Conservation (phyloP, 2,113 vertebrate species). For the Hepsetus odoe region DNA sequence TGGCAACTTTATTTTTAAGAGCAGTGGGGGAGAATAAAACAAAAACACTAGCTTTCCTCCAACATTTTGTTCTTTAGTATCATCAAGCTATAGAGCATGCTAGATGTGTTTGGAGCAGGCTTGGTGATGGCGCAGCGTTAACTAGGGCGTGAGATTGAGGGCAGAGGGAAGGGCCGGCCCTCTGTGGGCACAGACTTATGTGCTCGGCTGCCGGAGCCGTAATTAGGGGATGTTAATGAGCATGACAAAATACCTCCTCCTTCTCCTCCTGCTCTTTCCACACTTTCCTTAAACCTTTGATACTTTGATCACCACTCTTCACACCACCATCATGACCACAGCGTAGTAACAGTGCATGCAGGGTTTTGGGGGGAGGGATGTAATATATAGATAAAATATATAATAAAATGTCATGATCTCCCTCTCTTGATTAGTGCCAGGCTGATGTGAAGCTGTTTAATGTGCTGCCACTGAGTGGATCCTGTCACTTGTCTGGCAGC, state of each 20-base stretch:
- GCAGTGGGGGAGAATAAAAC: not conserved
- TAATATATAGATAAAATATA: too few species aligned
- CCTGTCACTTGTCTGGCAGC: constrained; percentile 44
- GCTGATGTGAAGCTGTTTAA: constrained; percentile 30
- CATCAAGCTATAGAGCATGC: not conserved
- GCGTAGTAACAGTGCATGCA: constrained; percentile 15
- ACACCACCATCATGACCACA: constrained; percentile 27
- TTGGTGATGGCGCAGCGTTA: constrained; percentile 20
- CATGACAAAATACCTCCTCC: constrained; percentile 31
- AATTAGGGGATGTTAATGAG: constrained; percentile 50
- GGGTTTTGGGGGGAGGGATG: too few species aligned
- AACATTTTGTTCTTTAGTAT: not conserved
- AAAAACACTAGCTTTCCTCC: not conserved
- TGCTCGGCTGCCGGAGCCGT: constrained; percentile 4
- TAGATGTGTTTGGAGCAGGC: not conserved
- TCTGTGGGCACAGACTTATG: constrained; percentile 16
- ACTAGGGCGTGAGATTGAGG: constrained; percentile 50
- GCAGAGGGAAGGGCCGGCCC: constrained; percentile 15
- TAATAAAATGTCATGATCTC: not conserved
- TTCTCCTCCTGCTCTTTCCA: not conserved
- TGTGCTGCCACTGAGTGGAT: constrained; percentile 36
- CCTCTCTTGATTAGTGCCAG: not conserved
- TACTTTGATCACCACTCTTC: not conserved
- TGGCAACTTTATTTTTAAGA: not conserved
- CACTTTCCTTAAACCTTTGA: constrained; percentile 26